Percentiles rank a stretch among this genome's conserved stretches.
phyloP scores from a whole-genome alignment of 2,888 invertebrate genomes.

The Drosophila macrospina region DNA sequence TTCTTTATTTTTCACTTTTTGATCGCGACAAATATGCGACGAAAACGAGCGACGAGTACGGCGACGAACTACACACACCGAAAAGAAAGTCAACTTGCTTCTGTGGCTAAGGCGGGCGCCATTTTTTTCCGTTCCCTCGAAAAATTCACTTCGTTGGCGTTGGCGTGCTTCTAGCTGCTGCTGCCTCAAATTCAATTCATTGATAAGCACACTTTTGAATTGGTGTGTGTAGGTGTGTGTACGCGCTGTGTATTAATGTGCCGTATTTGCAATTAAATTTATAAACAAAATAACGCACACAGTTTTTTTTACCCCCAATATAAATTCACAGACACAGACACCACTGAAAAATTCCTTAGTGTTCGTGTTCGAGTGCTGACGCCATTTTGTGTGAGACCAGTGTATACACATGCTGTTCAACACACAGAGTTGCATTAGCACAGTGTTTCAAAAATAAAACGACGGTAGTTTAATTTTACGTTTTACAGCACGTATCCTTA shows the following conservation, averaged over 20 bases:
- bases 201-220: conserved; percentile 70
- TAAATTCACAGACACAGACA: conserved; percentile 81
- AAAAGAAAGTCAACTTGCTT: conserved; percentile 83
- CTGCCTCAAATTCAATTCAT: conserved; percentile 64
- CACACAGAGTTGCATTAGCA: conserved; percentile 49
- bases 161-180: conserved; percentile 61
- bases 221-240: conserved; percentile 67
- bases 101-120: conserved; percentile 81
- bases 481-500: conserved; percentile 12
- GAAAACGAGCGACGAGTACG: conserved; percentile 74
- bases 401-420: conserved; percentile 39
- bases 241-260: conserved; percentile 70
- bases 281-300: conserved; percentile 80
- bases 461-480: not conserved
- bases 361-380: conserved; percentile 76
- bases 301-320: conserved; percentile 74
- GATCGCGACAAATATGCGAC: conserved; percentile 77
- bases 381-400: conserved; percentile 70
- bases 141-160: conserved; percentile 75
- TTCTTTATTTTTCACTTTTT: conserved; percentile 58
- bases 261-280: conserved; percentile 80
- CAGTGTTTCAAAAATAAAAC: conserved; percentile 16
- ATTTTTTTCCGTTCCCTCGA: conserved; percentile 82
- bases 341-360: conserved; percentile 80
- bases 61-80: conserved; percentile 73